Evolutionary conservation across 92 coral and sea anemone genomes (phyloP).

Genomic region (Heliopora coerulea): DNA sequence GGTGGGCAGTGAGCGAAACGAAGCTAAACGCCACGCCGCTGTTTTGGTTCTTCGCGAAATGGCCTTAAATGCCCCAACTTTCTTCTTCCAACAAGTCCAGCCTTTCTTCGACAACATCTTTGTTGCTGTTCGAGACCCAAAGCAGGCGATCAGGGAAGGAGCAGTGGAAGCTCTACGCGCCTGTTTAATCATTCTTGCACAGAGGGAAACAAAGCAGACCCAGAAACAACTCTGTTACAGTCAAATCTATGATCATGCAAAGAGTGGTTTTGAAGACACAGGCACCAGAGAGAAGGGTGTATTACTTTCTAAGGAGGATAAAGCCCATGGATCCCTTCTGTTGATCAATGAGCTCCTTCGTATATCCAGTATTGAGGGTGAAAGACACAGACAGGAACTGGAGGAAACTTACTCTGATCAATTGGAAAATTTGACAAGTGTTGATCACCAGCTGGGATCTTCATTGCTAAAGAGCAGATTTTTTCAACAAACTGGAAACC

Average conservation of each 20-base stretch:
- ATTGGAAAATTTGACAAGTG: constrained; percentile 70
- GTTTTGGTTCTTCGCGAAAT: constrained; percentile 90
- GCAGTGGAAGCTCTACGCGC: constrained; percentile 94
- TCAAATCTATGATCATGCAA: constrained; percentile 91
- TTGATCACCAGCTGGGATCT: constrained; percentile 84
- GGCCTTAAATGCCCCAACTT: constrained; percentile 96
- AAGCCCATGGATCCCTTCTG: constrained; percentile 95
- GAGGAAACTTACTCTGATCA: constrained; percentile 95
- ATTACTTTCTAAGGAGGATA: constrained; percentile 91
- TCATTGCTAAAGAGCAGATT: constrained; percentile 93
- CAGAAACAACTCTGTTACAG: constrained; percentile 62
- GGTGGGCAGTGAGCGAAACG: constrained; percentile 96
- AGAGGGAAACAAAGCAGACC: constrained; percentile 94
- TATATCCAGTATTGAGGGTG: constrained; percentile 94
- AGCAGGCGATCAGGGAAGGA: constrained; percentile 99
- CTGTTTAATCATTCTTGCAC: constrained; percentile 94
- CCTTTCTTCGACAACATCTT: constrained; percentile 97
- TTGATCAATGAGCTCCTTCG: constrained; percentile 92
- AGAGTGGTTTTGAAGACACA: constrained; percentile 92
- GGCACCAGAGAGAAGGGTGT: constrained; percentile 98
- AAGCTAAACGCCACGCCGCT: constrained; percentile 95
- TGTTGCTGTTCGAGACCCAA: constrained; percentile 90
- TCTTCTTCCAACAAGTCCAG: constrained; percentile 99
- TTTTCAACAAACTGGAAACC: constrained; percentile 77
- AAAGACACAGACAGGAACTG: constrained; percentile 83